Conservation (phyloP, 2,797 vertebrate genomes). For the Ficedula albicollis region DNA sequence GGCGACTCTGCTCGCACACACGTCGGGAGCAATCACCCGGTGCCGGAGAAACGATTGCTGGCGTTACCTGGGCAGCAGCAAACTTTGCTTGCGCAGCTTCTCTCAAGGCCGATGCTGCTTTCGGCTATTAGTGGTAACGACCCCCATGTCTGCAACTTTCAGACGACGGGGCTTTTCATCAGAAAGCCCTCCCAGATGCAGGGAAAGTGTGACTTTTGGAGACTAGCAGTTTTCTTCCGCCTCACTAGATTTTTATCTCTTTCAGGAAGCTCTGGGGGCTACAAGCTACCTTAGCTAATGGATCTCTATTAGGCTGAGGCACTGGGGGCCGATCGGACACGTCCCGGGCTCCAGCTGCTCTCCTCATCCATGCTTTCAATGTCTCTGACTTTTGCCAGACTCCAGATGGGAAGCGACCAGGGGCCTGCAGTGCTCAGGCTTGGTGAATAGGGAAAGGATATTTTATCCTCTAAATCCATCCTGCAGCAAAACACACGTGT, state of each 20-base stretch:
- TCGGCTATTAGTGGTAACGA: background rate
- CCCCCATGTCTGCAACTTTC: slow-evolving; percentile 10
- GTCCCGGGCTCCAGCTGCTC: background rate
- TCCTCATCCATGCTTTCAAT: background rate
- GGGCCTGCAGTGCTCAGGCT: background rate
- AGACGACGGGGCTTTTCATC: background rate
- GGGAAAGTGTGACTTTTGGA: background rate
- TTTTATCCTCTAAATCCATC: background rate
- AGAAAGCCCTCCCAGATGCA: background rate
- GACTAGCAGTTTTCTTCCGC: background rate
- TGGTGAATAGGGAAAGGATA: background rate
- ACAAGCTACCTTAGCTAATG: slow-evolving; percentile 38
- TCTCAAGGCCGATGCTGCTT: background rate
- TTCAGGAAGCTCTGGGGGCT: slow-evolving; percentile 10
- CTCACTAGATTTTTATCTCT: slow-evolving; percentile 27
- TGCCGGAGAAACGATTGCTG: background rate
- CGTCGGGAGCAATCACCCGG: background rate
- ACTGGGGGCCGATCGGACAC: background rate
- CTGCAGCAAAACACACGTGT: background rate
- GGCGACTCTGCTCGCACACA: background rate
- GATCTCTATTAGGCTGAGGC: slow-evolving; percentile 2
- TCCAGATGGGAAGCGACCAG: background rate
- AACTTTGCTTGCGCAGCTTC: slow-evolving; percentile 23
- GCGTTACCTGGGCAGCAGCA: slow-evolving; percentile 40
- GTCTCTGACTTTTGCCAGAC: background rate